Percentiles rank a stretch among this genome's conserved stretches.
phyloP scores from a whole-genome alignment of 2,797 vertebrate species.

The Silurus aristotelis region DNA sequence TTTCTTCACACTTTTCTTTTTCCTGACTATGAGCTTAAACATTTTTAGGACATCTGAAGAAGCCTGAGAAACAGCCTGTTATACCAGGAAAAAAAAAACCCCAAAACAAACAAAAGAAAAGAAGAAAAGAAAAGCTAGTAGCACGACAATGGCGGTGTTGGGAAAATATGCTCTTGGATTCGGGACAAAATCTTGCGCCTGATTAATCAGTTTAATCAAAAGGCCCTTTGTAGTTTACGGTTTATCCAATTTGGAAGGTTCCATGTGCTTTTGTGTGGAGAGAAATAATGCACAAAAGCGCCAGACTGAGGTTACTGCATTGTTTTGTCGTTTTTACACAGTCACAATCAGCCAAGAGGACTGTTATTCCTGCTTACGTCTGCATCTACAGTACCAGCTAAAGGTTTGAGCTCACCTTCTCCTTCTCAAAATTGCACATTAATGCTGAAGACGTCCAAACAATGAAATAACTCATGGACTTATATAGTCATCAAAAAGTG shows the following conservation, averaged over 20 bases:
- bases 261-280: not conserved
- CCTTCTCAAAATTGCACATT: too few species aligned
- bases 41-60: not conserved
- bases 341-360: not conserved
- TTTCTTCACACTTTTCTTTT: not conserved
- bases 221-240: not conserved
- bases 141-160: not conserved
- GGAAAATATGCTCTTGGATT: not conserved
- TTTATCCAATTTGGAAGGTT: slow-evolving; percentile 3
- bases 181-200: not conserved
- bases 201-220: slow-evolving; percentile 12
- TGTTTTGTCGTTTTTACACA: too few species aligned
- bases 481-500: too few species aligned
- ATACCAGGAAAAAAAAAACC: not conserved
- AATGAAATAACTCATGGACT: too few species aligned
- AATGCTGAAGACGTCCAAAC: too few species aligned
- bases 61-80: slow-evolving; percentile 1
- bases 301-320: not conserved
- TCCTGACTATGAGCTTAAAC: not conserved
- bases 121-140: not conserved
- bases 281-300: not conserved
- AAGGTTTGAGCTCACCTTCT: too few species aligned
- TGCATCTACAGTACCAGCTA: too few species aligned
- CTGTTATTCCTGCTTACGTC: too few species aligned
- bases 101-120: too few species aligned